Evolutionary conservation across 1,140 invertebrate genomes (phyloP), one percentile per base, ranked within the genome.

Genomic region (Penaeus japonicus): DNA sequence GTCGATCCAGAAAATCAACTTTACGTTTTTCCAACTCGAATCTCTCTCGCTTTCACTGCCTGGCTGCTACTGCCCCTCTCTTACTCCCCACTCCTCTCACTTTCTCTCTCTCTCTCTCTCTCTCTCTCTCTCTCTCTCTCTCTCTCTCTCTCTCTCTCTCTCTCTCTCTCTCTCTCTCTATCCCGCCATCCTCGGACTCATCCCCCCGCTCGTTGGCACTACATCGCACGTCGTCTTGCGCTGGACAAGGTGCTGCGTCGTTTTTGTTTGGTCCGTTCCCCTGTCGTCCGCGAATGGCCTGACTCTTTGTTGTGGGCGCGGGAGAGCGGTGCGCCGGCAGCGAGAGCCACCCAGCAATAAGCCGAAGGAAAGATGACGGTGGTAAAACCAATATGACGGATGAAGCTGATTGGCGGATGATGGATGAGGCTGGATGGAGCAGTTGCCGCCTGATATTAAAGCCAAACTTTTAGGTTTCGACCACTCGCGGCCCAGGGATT

Each of bases 341-440:
- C 47, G 47, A 47, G 47, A 47, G 47, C 47, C 47, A 47, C 47
- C 47, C 47, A 15, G 47, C 47, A 47, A 47, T 47, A 47, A 47
- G 47, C 47, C 47, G n/a, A 62, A 39, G 27, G n/a, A 57, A 82
- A 32, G 57, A 65, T 65, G 81, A 55, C 81, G 81, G 65, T 35
- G 81, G 55, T 47, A 59, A 83, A 83, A 39, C 81, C 54, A 59
- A 35, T 35, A n/a, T 83, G 57, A 83, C 81, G 65, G 55, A 83
- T 62, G 81, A 62, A 65, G 55, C 57, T 62, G 81, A 83, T 83
- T 83, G 81, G 55, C 55, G 22, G 81, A n/a, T 65, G 81, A 62
- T 59, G 53, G 81, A 83, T 82, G 80, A 55, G n/a, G 80, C 15
- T 27, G 35, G 27, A 57, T 15, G 80, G 12, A 59, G 27, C 35